Evolutionary conservation across 2,113 vertebrate genomes (phyloP), one percentile per base, ranked within the genome.

Genomic region (Boulengeromyrus knoepffleri): DNA sequence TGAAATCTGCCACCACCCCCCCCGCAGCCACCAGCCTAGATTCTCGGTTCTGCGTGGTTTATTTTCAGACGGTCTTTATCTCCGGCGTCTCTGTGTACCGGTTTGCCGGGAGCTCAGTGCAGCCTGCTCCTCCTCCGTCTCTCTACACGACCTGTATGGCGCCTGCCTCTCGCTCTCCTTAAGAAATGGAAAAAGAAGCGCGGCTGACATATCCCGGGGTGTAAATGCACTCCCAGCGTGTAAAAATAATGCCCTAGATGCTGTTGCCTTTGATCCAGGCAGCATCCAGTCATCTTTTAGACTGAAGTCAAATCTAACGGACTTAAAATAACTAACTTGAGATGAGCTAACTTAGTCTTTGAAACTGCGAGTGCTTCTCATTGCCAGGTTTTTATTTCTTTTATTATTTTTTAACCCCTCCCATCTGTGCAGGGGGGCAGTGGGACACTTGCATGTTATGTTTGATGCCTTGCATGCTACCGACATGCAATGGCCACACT

Each of bases 401-500:
- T 77, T 6, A 15, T 77, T 7, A 2, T 89, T 92, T 92, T 95
- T 94, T 94, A 92, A 92, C 39, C 45, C 45, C 21, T 39, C 42
- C 83, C 45, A 45, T 45, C 45, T 93, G 92, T 95, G 94, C 91
- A 93, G 95, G 92, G 90, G 95, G 94, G 94, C 93, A 91, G 93
- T 92, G 95, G 94, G 95, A 96, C 96, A 97, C 96, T 97, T 98
- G 98, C 98, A 99, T 99, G 98, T 97, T 95, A 96, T 97, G 96
- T 99, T 97, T 96, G 95, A 95, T 96, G 98, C 97, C 98, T 98
- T 99, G 98, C 98, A 99, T 99, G 98, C 96, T 93, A 92, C 96
- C 95, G 92, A 97, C 98, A 99, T 99, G 98, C 98, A 98, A 96
- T 90, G 98, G 98, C 97, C 96, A 95, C 96, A 97, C 96, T 95